Evolutionary conservation across 2,797 vertebrate species (phyloP).

Genomic region (Pseudomugil tenellus): DNA sequence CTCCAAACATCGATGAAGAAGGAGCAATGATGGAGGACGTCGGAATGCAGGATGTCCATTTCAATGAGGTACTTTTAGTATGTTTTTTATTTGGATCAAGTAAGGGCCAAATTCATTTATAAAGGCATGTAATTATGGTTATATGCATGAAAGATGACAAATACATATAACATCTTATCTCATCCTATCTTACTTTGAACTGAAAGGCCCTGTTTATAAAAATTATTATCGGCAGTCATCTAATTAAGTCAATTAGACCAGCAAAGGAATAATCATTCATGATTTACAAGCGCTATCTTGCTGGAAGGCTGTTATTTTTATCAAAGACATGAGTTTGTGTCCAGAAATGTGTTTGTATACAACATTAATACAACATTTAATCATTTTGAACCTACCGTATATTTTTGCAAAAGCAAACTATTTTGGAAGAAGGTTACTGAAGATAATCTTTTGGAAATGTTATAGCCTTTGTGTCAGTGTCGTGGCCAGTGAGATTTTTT

Average conservation of each 20-base stretch:
- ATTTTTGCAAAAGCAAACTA: neutral
- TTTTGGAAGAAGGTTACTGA: neutral
- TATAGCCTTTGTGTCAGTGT: neutral
- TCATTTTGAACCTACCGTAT: neutral
- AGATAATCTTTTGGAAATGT: neutral
- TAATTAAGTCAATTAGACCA: neutral
- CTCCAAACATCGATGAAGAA: conserved; percentile 97
- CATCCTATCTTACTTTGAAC: neutral
- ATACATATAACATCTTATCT: neutral
- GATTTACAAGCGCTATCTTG: neutral
- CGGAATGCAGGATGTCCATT: conserved; percentile 99
- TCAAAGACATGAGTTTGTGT: neutral
- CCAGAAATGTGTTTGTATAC: neutral
- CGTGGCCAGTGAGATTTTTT: neutral
- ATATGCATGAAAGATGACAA: neutral
- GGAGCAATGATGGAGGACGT: conserved; percentile 99
- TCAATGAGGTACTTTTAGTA: conserved; percentile 88
- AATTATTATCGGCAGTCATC: neutral
- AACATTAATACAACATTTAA: neutral
- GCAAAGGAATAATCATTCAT: neutral
- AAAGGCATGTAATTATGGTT: neutral
- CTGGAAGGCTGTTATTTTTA: neutral
- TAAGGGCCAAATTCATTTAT: neutral
- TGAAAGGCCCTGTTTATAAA: neutral
- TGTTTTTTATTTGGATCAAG: neutral